Conservation (phyloP, 2,888 invertebrate genomes). For the Agonum fuliginosum region DNA sequence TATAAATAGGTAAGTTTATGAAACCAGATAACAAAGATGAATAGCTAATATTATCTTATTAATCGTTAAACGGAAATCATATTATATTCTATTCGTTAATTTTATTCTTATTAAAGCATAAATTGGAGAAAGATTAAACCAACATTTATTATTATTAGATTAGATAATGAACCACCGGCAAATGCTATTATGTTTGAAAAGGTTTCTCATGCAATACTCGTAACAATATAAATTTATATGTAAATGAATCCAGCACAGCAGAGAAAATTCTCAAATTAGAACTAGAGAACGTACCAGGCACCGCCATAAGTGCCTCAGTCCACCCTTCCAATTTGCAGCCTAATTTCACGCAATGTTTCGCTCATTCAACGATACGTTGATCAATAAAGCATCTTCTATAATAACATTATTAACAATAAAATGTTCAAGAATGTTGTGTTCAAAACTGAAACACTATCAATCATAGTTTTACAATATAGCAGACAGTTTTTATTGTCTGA, state of each 20-base stretch:
- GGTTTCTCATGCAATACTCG: background rate
- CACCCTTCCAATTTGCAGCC: conserved; percentile 30
- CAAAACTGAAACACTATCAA: conserved; percentile 29
- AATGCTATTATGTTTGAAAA: too few species aligned
- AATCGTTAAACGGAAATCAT: too few species aligned
- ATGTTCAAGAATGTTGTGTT: conserved; percentile 21
- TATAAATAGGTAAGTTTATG: too few species aligned
- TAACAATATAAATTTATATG: conserved; percentile 31
- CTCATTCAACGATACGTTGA: conserved; percentile 21
- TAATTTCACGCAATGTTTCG: conserved; percentile 44
- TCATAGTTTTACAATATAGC: conserved; percentile 24
- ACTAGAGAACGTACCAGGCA: conserved; percentile 41
- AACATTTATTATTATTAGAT: too few species aligned
- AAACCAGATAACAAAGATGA: too few species aligned
- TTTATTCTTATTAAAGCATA: too few species aligned
- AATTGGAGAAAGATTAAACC: too few species aligned
- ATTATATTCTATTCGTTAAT: too few species aligned
- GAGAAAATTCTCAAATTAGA: conserved; percentile 37
- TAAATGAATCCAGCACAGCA: conserved; percentile 18
- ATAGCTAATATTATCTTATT: too few species aligned
- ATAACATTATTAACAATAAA: conserved; percentile 29
- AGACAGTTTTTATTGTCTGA: conserved; percentile 37
- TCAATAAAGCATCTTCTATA: conserved; percentile 15
- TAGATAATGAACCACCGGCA: too few species aligned
- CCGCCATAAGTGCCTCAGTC: conserved; percentile 16